These are phyloP conservation scores for Remorina albescens DNA, from an alignment of 2,797 vertebrate species.

Conservation along the genomic window DNA sequence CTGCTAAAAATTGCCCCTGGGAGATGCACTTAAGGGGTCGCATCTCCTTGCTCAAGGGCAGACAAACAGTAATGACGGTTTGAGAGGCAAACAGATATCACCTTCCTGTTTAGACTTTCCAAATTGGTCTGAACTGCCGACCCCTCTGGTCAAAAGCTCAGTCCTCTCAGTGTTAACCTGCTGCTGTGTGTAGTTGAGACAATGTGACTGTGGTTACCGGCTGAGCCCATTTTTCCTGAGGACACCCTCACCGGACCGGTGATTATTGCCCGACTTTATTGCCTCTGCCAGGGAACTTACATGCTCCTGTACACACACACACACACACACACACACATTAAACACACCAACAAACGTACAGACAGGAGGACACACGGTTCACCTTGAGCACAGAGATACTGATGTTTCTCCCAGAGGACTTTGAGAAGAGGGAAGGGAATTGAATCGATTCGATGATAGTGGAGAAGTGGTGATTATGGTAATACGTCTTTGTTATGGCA, in stretches of 20 bases:
- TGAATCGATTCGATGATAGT: constrained; percentile 65
- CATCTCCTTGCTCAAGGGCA: constrained; percentile 29
- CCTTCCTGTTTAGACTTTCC: constrained; percentile 46
- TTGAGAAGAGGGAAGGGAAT: constrained; percentile 49
- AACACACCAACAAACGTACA: constrained; percentile 2
- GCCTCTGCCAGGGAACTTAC: constrained; percentile 46
- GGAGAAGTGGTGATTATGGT: constrained; percentile 61
- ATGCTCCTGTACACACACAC: constrained; percentile 16
- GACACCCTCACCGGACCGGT: constrained; percentile 53
- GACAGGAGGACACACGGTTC: constrained; percentile 28
- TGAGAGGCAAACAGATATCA: constrained; percentile 27
- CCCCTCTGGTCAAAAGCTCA: constrained; percentile 55
- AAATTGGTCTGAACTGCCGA: constrained; percentile 51
- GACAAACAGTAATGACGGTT: constrained; percentile 33
- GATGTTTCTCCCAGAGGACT: constrained; percentile 59
- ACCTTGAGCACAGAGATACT: constrained; percentile 64
- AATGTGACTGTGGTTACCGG: constrained; percentile 52
- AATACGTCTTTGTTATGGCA: constrained; percentile 66
- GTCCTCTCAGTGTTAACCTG: constrained; percentile 49
- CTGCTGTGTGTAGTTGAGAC: constrained; percentile 50
- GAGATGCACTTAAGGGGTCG: constrained; percentile 35
- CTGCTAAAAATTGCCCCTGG: constrained; percentile 23
- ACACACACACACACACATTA: constrained; percentile 4
- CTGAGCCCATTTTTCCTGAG: constrained; percentile 42
- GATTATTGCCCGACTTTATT: constrained; percentile 69